A percentile compares a stretch with the other conserved stretches of the same genome.
These are phyloP conservation scores for Percopsis transmontana DNA, from an alignment of 2,113 vertebrate species.

Conservation along the genomic window DNA sequence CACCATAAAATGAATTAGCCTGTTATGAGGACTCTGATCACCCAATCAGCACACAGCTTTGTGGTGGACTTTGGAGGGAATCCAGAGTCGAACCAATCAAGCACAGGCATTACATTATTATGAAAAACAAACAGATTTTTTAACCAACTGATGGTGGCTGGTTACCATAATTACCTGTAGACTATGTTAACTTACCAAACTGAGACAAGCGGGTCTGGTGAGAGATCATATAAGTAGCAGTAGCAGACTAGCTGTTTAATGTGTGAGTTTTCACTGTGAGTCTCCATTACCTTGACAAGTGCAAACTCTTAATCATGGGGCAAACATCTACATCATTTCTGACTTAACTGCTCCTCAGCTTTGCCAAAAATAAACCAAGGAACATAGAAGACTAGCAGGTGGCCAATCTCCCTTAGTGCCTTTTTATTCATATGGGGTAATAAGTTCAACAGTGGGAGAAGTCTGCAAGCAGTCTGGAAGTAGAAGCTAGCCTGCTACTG, in stretches of 20 bases:
- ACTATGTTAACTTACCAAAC: too few species aligned
- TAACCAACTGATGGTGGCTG: too few species aligned
- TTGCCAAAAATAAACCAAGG: background rate
- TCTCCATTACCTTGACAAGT: conserved; percentile 35
- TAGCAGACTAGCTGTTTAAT: conserved; percentile 12
- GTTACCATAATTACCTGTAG: too few species aligned
- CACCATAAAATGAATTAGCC: background rate
- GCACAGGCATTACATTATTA: too few species aligned
- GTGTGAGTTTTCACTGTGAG: background rate
- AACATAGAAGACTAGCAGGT: background rate
- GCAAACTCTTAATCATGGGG: conserved; percentile 31
- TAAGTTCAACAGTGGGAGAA: conserved; percentile 14
- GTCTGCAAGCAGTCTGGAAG: too few species aligned
- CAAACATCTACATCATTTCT: conserved; percentile 7
- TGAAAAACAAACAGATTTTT: too few species aligned
- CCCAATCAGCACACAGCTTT: conserved; percentile 2
- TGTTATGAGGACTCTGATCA: background rate
- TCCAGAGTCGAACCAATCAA: conserved; percentile 15
- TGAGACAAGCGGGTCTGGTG: too few species aligned
- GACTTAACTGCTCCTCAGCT: background rate
- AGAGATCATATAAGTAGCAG: background rate
- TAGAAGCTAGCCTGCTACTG: too few species aligned
- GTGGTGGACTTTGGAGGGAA: background rate
- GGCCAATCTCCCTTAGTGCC: conserved; percentile 17
- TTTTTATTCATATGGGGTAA: conserved; percentile 22